Conservation (phyloP, 2,113 vertebrate species). For the Parus major region DNA sequence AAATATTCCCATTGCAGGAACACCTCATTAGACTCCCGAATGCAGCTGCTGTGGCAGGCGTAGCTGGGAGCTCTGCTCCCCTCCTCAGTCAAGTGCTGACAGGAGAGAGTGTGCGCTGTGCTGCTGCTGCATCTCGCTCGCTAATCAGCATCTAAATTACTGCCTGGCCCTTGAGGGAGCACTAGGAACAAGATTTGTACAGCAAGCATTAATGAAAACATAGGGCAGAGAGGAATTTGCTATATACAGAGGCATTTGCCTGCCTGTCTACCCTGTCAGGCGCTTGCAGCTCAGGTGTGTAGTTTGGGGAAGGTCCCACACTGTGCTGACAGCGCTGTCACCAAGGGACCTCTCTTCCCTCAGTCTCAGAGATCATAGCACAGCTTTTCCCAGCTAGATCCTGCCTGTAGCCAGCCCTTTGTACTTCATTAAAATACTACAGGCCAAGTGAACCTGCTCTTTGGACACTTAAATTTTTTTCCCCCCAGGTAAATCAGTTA, state of each 20-base stretch:
- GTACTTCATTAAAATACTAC: background rate
- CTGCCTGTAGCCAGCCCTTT: background rate
- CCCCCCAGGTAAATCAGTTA: background rate
- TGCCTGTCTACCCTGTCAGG: background rate
- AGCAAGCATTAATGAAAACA: background rate
- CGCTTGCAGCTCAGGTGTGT: background rate
- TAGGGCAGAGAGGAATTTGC: background rate
- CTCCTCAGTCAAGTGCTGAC: background rate
- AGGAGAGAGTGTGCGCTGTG: accelerated
- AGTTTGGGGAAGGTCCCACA: background rate
- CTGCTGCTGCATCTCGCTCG: background rate
- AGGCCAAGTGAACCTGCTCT: background rate
- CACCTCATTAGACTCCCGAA: background rate
- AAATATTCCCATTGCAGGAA: background rate
- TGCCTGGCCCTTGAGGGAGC: background rate
- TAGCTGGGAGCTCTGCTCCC: background rate
- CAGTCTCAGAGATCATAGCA: background rate
- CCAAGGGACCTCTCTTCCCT: background rate
- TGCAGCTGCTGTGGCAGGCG: background rate
- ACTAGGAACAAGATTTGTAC: background rate
- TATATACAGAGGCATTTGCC: background rate
- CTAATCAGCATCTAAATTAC: background rate
- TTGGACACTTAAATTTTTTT: background rate
- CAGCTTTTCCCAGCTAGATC: background rate
- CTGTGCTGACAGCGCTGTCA: background rate